Evolutionary conservation across 2,888 invertebrate genomes (phyloP).

Genomic region (Rapana venosa): DNA sequence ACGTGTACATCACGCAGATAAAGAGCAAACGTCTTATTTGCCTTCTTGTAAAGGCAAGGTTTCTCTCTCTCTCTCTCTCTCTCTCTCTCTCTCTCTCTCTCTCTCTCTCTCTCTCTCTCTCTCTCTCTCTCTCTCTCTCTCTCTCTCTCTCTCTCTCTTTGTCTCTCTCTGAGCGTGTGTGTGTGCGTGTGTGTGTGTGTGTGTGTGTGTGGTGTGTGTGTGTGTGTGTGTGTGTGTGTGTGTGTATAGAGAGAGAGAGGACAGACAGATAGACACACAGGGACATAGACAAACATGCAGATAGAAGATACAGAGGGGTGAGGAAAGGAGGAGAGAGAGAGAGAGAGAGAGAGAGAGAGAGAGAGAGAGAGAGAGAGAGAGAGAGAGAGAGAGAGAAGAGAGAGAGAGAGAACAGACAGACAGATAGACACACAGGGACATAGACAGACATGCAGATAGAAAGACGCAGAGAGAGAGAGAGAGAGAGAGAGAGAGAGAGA

Average conservation of each 20-base stretch:
- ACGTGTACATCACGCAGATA: neutral
- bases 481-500: neutral
- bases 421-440: no score
- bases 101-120: neutral
- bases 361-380: no score
- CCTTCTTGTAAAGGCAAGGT: neutral
- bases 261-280: neutral
- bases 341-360: no score
- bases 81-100: neutral
- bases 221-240: neutral
- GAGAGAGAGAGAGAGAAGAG: no score
- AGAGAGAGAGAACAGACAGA: no score
- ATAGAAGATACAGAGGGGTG: no score
- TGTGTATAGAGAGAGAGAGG: neutral
- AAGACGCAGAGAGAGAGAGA: neutral
- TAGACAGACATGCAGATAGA: neutral
- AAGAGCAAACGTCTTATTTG: neutral
- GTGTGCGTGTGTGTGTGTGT: neutral
- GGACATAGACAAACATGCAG: neutral
- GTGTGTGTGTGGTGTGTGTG: neutral
- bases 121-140: neutral
- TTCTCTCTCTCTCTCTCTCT: neutral
- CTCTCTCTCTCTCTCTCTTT: neutral
- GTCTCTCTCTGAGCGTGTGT: neutral
- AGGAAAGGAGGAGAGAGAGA: no score